Percentiles rank a stretch among this genome's conserved stretches.
Conservation (phyloP, 2,113 vertebrate genomes). For the Oreocharis arfaki region DNA sequence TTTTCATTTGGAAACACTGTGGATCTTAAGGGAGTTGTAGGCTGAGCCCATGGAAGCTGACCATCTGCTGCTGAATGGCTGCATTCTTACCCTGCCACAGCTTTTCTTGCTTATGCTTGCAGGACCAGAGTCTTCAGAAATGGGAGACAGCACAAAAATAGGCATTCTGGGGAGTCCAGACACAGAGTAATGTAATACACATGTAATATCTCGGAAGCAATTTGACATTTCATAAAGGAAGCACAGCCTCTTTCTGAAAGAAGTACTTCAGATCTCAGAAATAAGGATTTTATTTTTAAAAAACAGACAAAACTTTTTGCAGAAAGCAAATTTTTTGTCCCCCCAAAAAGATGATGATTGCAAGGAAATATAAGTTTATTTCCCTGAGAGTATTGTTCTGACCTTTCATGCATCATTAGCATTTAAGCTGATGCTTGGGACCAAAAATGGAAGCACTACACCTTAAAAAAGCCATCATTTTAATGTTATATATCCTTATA, state of each 20-base stretch:
- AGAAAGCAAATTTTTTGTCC: not conserved
- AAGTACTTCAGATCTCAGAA: not conserved
- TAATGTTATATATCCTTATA: too few relatives aligned
- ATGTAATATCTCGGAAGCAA: not conserved
- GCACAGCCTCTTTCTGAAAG: not conserved
- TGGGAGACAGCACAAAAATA: not conserved
- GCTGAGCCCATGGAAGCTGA: not conserved
- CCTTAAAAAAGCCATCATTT: not conserved
- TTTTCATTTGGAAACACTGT: not conserved
- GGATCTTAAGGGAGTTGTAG: not conserved
- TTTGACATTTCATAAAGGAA: not conserved
- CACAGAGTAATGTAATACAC: not conserved
- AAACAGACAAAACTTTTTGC: not conserved
- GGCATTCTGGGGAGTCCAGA: not conserved
- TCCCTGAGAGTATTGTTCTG: not conserved
- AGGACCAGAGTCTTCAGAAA: not conserved
- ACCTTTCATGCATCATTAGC: not conserved
- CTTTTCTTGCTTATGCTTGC: not conserved
- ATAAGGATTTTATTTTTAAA: not conserved
- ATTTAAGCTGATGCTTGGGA: not conserved
- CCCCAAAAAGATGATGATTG: fast-evolving
- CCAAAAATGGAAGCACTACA: not conserved
- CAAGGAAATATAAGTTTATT: not conserved
- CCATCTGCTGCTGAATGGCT: not conserved
- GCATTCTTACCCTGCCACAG: not conserved